These are phyloP conservation scores for Ciconia stormi DNA, from an alignment of 2,113 vertebrate species.

Conservation along the genomic window DNA sequence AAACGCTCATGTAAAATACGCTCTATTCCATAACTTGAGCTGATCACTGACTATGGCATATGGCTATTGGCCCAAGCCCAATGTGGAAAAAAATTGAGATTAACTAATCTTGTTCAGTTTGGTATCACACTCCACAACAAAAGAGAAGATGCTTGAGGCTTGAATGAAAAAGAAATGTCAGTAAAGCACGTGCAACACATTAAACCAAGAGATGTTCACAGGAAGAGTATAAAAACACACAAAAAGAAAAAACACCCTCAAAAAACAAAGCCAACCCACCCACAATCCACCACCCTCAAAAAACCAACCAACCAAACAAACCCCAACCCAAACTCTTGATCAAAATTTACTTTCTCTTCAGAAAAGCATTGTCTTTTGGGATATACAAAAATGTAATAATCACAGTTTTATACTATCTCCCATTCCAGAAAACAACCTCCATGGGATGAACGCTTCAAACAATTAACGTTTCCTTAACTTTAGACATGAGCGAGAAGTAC, in stretches of 20 bases:
- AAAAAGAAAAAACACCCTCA: rapidly evolving
- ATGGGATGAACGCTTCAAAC: not conserved
- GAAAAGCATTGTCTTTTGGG: not conserved
- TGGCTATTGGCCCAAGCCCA: not conserved
- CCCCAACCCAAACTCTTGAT: not conserved
- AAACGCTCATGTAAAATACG: not conserved
- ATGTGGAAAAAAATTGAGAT: not conserved
- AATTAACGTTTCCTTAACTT: not conserved
- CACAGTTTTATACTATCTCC: not conserved
- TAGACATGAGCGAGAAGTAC: not conserved
- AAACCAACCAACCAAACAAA: no score
- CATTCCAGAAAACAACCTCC: not conserved
- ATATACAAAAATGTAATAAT: not conserved
- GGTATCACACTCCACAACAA: not conserved
- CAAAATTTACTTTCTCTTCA: not conserved
- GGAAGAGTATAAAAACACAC: not conserved
- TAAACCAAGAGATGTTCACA: not conserved
- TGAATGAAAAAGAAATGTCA: not conserved
- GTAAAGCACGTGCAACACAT: not conserved
- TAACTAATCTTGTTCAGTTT: not conserved
- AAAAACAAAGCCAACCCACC: not conserved
- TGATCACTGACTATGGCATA: not conserved
- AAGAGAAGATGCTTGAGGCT: not conserved
- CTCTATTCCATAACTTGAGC: not conserved
- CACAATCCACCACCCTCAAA: not conserved